These are phyloP conservation scores for Zelleria hepariella DNA, from an alignment of 2,888 invertebrate genomes.

Conservation along the genomic window DNA sequence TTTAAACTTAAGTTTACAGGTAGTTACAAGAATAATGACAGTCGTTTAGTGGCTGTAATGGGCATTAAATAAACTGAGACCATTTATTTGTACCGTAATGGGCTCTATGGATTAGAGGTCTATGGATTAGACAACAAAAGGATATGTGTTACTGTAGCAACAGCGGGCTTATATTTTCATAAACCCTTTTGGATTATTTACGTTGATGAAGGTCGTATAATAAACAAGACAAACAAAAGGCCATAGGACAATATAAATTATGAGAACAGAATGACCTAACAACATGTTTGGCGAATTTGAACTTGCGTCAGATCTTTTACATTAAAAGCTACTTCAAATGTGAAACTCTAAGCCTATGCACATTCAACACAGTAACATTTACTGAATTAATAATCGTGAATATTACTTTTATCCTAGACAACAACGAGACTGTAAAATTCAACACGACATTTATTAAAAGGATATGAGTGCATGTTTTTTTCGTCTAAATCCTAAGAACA, in stretches of 20 bases:
- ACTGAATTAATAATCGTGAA: background rate
- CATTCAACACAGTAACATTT: background rate
- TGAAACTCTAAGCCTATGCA: background rate
- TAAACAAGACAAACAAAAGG: background rate
- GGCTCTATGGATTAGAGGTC: background rate
- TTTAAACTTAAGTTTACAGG: background rate
- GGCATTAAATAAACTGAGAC: background rate
- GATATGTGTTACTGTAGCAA: background rate
- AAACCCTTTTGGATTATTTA: background rate
- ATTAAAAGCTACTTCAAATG: background rate
- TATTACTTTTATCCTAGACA: background rate
- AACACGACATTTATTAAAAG: background rate
- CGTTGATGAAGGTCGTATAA: background rate
- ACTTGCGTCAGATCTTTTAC: slow-evolving; percentile 50
- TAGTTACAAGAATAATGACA: background rate
- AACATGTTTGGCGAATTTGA: background rate
- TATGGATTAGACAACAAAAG: background rate
- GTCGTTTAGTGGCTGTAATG: background rate
- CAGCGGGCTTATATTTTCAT: background rate
- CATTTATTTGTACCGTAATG: background rate
- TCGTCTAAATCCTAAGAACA: background rate
- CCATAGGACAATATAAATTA: background rate
- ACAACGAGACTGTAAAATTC: background rate
- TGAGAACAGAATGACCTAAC: background rate
- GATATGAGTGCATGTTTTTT: background rate